Evolutionary conservation across 2,797 vertebrate genomes (phyloP), one percentile per base, ranked within the genome.

Genomic region (Agapornis canus): DNA sequence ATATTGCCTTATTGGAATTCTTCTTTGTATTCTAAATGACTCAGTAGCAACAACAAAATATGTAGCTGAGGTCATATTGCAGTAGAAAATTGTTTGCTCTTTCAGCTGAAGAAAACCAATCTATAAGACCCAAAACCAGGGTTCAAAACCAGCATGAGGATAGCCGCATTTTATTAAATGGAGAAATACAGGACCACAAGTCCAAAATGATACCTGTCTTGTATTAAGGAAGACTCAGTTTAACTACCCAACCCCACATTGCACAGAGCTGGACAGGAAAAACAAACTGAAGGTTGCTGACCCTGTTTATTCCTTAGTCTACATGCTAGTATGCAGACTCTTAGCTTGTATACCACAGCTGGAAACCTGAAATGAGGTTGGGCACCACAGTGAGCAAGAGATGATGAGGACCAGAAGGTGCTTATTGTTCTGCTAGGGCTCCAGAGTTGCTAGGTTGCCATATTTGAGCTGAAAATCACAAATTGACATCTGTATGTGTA

Each of bases 51-150:
- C 69, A 82, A 45, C 6, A 52, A 78, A 89, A 43, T 89, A 85
- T 91, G 90, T 92, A 95, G 73, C 83, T 92, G 91, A 96, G 65
- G 82, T 96, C 87, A 72, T 48, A 42, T 2, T 77, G 54, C 63
- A 77, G 21, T 18, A 59, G 82, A 64, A 86, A 95, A 89, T 82
- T 52, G 4, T 86, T 94, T 95, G 26, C 81, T 59, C 37, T 91
- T 95, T 94, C 71, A 88, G 90, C 76, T 95, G 92, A 94, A 84
- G 89, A 91, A 94, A 91, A 92, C 45, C 52, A 88, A 94, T 60
- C 11, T 63, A 31, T 88, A 95, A 95, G 82, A 48, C 77, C 71
- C 39, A 93, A 94, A 92, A 60, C 59, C 94, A 92, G 66, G 2
- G 19, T 82, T 96, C 19, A 63, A 95, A 95, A 80, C 54, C 43